Evolutionary conservation across 1,140 invertebrate genomes (phyloP).

Genomic region (Whitmania pigra): DNA sequence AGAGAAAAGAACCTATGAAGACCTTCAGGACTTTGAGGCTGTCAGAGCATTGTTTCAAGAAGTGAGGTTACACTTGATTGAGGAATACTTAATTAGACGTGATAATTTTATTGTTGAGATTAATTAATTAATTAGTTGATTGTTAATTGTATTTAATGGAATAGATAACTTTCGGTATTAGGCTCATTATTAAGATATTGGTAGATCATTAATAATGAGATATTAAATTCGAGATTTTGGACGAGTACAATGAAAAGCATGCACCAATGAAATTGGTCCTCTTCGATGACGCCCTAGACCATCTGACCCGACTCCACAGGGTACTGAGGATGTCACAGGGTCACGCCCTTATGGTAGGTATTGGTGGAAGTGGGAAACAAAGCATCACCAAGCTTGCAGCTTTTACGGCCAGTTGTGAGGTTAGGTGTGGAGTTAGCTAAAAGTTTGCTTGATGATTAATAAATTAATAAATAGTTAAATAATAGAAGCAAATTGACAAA

Average conservation of each 20-base stretch:
- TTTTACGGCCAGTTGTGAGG: conserved; percentile 50
- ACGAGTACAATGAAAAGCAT: conserved; percentile 63
- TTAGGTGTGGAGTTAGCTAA: not conserved
- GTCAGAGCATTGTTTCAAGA: conserved; percentile 70
- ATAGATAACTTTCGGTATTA: no score
- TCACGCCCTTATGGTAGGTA: conserved; percentile 68
- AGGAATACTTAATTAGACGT: no score
- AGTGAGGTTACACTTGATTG: conserved; percentile 41
- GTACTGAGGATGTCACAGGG: conserved; percentile 67
- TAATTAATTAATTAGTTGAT: no score
- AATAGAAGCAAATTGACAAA: no score
- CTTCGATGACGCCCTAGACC: conserved; percentile 77
- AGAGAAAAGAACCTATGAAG: conserved; percentile 66
- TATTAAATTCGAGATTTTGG: conserved; percentile 53
- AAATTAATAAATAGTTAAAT: not conserved
- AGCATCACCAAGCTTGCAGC: conserved; percentile 39
- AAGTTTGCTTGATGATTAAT: not conserved
- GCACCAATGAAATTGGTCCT: conserved; percentile 58
- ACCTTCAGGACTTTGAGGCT: conserved; percentile 73
- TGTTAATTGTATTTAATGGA: no score
- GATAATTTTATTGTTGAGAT: no score
- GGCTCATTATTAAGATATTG: no score
- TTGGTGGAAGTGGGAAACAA: conserved; percentile 72
- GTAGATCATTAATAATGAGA: no score
- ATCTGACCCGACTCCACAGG: conserved; percentile 69